Evolutionary conservation across 2,113 vertebrate species (phyloP), one percentile per base, ranked within the genome.

Genomic region (Myxocyprinus asiaticus): DNA sequence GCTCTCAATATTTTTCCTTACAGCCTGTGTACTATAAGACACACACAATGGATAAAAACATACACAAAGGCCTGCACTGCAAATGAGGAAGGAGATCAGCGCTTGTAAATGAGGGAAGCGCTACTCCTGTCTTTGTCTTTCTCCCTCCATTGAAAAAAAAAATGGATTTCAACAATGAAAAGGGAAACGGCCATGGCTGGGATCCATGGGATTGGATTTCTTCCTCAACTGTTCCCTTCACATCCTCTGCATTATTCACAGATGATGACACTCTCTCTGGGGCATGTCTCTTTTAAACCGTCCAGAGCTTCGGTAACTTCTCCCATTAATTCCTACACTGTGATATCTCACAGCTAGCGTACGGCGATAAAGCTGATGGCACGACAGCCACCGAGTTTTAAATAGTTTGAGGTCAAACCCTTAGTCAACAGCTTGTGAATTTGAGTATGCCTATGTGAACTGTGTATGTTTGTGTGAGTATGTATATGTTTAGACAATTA

Each of bases 101-200:
- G 56, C 81, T 87, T 87, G 83, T 84, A 84, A 83, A 89, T 85
- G 80, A 88, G 81, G 91, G 90, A 92, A 91, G 87, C 79, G 79
- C 83, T 82, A 82, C 78, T 85, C 70, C 64, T 83, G 45, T 78
- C 77, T 82, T 73, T 33, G 77, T 85, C 82, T 78, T 84, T 80
- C 76, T 33, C 22, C 22, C 22, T 33, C 3, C 22, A 33, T 33
- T 33, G 22, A 33, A 33, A 33, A 33, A 82, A 80, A 66, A 83
- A 87, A 85, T 82, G 82, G 84, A 80, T 81, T 81, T 55, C 82
- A 85, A 88, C 88, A 89, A 90, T 82, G 82, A 67, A 76, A 83
- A 72, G 48, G 82, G 80, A 84, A 86, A 85, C 63, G 44, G 58
- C 61, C 17, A 71, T 51, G 81, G 66, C 67, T 42, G 5, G n/a